These are phyloP conservation scores for Pyrrhosoma nymphula DNA, from an alignment of 2,888 invertebrate species.

Conservation along the genomic window DNA sequence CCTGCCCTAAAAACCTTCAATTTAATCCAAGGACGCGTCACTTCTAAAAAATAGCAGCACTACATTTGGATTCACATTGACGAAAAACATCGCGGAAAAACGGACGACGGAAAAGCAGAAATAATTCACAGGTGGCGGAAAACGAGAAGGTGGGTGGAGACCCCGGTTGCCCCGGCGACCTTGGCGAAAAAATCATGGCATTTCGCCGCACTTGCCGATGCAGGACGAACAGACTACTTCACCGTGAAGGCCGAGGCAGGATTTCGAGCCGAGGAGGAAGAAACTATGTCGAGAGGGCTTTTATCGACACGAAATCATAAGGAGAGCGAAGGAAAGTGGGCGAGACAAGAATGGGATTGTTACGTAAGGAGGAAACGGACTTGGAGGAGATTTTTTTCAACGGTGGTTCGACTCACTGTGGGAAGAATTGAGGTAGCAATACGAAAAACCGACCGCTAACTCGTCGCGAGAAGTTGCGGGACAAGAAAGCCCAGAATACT, in stretches of 20 bases:
- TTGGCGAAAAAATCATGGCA: neutral
- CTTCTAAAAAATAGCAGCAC: no score
- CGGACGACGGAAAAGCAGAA: no score
- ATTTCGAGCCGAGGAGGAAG: neutral
- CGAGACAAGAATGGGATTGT: neutral
- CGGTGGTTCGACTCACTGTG: neutral
- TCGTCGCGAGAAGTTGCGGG: neutral
- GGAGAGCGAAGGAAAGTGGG: neutral
- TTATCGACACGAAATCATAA: neutral
- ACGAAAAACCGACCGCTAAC: neutral
- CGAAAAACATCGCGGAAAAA: no score
- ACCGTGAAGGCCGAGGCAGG: neutral
- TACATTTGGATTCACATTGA: no score
- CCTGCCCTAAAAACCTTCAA: no score
- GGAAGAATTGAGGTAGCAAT: neutral
- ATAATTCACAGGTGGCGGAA: no score
- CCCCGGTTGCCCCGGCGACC: neutral
- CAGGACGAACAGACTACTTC: neutral
- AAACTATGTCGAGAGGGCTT: neutral
- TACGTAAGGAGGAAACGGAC: neutral
- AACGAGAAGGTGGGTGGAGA: no score
- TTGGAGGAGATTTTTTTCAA: neutral
- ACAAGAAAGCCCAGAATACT: neutral
- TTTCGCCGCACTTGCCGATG: neutral
- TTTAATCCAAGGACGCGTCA: no score